These are phyloP conservation scores for Irena cyanogastra DNA, from an alignment of 2,113 vertebrate species.

Conservation along the genomic window DNA sequence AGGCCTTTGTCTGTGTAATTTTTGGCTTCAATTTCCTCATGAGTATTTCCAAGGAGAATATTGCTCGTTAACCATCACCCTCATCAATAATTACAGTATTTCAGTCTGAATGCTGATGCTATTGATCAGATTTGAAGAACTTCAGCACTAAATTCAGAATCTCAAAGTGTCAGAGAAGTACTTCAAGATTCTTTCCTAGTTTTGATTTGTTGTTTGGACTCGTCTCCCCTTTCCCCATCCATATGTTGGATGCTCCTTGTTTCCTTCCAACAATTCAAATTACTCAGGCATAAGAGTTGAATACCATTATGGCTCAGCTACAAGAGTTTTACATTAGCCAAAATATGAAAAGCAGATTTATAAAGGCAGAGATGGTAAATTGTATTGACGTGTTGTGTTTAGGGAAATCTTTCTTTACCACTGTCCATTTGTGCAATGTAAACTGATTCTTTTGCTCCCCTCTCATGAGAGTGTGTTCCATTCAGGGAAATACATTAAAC, in stretches of 20 bases:
- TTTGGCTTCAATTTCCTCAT: neutral
- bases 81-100: neutral
- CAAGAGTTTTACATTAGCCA: slow-evolving; percentile 43
- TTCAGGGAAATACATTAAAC: slow-evolving; percentile 48
- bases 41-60: neutral
- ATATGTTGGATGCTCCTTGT: neutral
- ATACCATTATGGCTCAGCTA: neutral
- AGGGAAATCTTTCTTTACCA: neutral
- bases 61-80: neutral
- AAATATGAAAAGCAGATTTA: neutral
- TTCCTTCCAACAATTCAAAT: neutral
- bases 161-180: neutral
- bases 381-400: neutral
- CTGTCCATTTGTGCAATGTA: slow-evolving; percentile 21
- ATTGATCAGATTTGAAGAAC: neutral
- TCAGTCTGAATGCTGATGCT: neutral
- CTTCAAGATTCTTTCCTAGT: neutral
- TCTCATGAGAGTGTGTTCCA: neutral
- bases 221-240: neutral
- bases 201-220: neutral
- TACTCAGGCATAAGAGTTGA: neutral
- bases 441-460: neutral
- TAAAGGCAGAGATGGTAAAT: neutral
- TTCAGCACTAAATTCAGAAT: neutral
- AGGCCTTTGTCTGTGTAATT: neutral